phyloP scores from a whole-genome alignment of 2,888 invertebrate genomes.

The Andrena haemorrhoa region DNA sequence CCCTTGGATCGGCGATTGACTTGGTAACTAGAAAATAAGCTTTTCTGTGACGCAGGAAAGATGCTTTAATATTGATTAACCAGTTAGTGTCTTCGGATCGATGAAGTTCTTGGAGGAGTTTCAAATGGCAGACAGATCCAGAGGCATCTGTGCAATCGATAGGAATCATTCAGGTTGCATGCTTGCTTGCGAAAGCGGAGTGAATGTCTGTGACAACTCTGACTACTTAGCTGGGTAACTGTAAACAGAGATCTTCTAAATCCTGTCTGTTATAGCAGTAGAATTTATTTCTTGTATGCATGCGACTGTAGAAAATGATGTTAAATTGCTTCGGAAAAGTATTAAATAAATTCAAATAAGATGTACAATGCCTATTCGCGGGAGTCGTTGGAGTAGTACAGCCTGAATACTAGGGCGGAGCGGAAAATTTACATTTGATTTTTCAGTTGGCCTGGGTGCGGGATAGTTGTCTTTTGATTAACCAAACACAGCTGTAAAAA shows the following conservation, averaged over 20 bases:
- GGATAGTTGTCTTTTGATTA: too few relatives aligned
- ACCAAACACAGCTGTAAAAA: too few relatives aligned
- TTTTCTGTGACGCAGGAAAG: neutral
- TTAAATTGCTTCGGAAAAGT: neutral
- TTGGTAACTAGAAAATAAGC: neutral
- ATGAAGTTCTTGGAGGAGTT: neutral
- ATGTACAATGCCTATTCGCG: neutral
- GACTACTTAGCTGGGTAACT: neutral
- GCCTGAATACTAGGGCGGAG: too few relatives aligned
- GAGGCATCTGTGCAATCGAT: neutral
- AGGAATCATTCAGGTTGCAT: constrained; percentile 1
- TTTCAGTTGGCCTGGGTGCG: too few relatives aligned
- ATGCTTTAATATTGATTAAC: neutral
- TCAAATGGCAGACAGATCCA: neutral
- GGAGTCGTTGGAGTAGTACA: neutral
- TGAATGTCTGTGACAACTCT: neutral
- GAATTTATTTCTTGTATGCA: neutral
- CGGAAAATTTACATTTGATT: too few relatives aligned
- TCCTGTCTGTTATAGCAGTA: neutral
- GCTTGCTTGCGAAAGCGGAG: neutral
- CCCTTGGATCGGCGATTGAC: neutral
- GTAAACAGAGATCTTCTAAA: neutral
- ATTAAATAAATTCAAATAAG: neutral
- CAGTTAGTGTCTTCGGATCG: neutral
- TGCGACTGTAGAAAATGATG: neutral